These are phyloP conservation scores for Pseudopipra pipra DNA, from an alignment of 2,113 vertebrate genomes.

Conservation along the genomic window DNA sequence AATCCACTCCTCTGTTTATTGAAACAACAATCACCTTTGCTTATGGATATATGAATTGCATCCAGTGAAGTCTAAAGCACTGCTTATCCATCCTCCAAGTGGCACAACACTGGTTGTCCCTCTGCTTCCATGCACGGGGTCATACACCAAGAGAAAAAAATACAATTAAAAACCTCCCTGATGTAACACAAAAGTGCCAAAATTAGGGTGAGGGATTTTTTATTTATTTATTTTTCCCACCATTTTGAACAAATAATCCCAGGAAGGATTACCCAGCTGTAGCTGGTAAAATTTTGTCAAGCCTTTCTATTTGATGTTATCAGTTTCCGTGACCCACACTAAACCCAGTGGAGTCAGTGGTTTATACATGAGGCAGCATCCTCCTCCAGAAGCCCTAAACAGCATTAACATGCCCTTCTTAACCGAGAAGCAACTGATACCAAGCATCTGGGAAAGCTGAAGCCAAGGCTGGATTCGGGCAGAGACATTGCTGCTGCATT, in stretches of 20 bases:
- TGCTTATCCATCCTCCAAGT: too few relatives aligned
- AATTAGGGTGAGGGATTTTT: neutral
- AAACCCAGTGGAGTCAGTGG: neutral
- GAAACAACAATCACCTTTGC: neutral
- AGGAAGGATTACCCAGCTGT: neutral
- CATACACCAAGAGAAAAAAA: too few relatives aligned
- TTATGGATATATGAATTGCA: neutral
- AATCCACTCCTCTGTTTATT: neutral
- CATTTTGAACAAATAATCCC: neutral
- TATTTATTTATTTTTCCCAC: neutral
- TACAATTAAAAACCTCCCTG: neutral
- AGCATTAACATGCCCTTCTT: accelerated
- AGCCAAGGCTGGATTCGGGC: neutral
- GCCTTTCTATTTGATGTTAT: neutral
- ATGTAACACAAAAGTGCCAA: neutral
- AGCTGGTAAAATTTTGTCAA: neutral
- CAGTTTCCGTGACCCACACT: neutral
- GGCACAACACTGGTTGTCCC: neutral
- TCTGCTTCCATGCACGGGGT: neutral
- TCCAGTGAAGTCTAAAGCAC: neutral
- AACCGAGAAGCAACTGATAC: neutral
- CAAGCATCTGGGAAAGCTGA: neutral
- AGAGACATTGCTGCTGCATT: neutral
- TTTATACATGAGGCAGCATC: accelerated
- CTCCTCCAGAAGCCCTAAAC: neutral